Evolutionary conservation across 2,113 vertebrate species (phyloP).

Genomic region (Meles meles): DNA sequence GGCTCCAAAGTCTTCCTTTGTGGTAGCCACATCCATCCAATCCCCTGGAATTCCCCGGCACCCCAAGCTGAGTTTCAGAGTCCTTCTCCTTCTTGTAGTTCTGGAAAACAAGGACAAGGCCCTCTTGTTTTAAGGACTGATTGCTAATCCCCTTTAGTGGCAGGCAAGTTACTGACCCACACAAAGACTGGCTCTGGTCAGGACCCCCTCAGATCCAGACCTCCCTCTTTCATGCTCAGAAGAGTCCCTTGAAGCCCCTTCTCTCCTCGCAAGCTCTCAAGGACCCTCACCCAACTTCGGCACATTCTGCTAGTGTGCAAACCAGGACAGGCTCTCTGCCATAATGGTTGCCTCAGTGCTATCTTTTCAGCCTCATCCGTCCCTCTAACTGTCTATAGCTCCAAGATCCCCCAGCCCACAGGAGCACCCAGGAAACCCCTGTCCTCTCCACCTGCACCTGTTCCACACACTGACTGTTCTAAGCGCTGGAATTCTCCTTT

Average conservation of each 20-base stretch:
- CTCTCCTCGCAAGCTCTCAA: background rate
- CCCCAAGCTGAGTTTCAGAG: background rate
- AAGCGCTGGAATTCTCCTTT: background rate
- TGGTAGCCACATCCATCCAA: background rate
- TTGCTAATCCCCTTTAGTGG: background rate
- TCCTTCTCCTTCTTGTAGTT: background rate
- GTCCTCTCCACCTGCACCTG: background rate
- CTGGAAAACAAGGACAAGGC: background rate
- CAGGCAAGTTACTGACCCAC: background rate
- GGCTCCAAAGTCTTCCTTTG: background rate
- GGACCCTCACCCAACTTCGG: background rate
- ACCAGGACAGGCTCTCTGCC: background rate
- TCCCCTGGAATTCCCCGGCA: background rate
- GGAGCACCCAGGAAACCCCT: background rate
- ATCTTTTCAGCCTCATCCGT: background rate
- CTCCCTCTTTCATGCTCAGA: background rate
- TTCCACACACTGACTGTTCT: background rate
- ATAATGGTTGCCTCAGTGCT: accelerated
- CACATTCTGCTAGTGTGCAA: background rate
- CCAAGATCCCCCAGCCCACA: background rate
- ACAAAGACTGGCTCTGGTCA: background rate
- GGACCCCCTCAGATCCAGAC: background rate
- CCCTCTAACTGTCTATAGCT: background rate
- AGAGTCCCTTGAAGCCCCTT: background rate
- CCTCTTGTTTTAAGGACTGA: background rate